A percentile compares a stretch with the other conserved stretches of the same genome.
These are phyloP conservation scores for Rhyacophila evoluta DNA, from an alignment of 2,888 invertebrate genomes.

Conservation along the genomic window DNA sequence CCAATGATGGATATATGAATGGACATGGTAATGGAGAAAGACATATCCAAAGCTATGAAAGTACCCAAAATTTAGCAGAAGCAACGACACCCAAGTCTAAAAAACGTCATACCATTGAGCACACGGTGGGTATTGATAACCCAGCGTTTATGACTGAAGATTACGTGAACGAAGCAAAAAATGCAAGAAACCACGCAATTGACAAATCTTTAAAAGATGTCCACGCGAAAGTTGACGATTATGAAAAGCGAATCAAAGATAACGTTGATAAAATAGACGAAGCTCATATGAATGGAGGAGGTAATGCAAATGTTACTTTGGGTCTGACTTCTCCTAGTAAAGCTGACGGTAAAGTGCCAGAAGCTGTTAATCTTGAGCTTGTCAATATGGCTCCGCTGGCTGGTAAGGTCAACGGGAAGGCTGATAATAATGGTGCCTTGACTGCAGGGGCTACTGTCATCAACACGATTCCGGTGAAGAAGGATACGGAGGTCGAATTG, in stretches of 20 bases:
- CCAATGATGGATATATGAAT: conserved; percentile 56
- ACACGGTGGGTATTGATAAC: conserved; percentile 64
- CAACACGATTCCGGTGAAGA: conserved; percentile 70
- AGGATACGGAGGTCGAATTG: conserved; percentile 75
- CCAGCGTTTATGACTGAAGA: conserved; percentile 61
- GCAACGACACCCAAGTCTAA: conserved; percentile 58
- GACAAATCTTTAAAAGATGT: conserved; percentile 38
- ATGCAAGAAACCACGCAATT: conserved; percentile 59
- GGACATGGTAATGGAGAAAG: conserved; percentile 60
- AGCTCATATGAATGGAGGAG: conserved; percentile 60
- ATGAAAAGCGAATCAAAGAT: conserved; percentile 37
- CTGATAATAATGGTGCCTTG: conserved; percentile 60
- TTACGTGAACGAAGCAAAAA: conserved; percentile 65
- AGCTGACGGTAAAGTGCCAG: conserved; percentile 59
- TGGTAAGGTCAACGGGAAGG: conserved; percentile 69
- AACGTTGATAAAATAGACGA: conserved; percentile 55
- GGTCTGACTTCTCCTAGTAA: conserved; percentile 58
- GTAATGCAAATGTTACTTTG: conserved; percentile 57
- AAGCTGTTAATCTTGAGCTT: conserved; percentile 84
- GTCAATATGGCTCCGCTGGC: conserved; percentile 78
- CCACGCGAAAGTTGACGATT: conserved; percentile 23
- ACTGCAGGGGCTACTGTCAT: conserved; percentile 58
- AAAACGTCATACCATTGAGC: conserved; percentile 28
- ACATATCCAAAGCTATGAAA: conserved; percentile 62
- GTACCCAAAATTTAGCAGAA: conserved; percentile 60